These are phyloP conservation scores for Calidris pygmaea DNA, from an alignment of 2,113 vertebrate genomes.

Conservation along the genomic window DNA sequence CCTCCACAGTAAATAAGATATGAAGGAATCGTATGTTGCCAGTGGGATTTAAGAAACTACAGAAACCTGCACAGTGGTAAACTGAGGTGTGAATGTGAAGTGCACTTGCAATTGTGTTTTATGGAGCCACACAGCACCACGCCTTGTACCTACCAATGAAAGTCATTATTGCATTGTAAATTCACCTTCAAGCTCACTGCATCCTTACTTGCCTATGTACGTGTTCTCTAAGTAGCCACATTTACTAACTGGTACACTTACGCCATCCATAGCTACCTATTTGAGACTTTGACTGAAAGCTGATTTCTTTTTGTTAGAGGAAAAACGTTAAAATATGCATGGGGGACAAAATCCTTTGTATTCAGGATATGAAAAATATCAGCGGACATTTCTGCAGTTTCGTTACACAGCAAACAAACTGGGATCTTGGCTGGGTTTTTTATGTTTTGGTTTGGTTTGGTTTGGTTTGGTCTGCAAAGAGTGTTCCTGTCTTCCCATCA, in stretches of 20 bases:
- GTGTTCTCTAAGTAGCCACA: background rate
- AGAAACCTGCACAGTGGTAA: background rate
- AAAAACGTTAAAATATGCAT: background rate
- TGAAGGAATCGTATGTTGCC: background rate
- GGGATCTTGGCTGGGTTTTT: background rate
- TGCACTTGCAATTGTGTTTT: background rate
- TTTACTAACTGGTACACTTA: background rate
- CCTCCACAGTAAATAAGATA: background rate
- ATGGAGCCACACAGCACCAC: background rate
- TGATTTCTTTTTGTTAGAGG: background rate
- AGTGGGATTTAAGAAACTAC: background rate
- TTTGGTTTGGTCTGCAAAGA: background rate
- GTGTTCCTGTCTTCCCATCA: background rate
- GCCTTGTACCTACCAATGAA: background rate
- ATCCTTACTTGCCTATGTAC: background rate
- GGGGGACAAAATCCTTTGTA: background rate
- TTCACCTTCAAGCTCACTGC: background rate
- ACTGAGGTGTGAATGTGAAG: background rate
- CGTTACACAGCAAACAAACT: background rate
- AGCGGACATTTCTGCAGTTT: background rate
- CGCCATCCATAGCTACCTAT: background rate
- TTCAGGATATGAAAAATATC: background rate
- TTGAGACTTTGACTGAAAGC: background rate
- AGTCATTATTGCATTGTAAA: background rate
- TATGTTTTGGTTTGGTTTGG: background rate